Base-by-base conservation (phyloP, 2,113 vertebrate species). In the Rhinichthys klamathensis region DNA sequence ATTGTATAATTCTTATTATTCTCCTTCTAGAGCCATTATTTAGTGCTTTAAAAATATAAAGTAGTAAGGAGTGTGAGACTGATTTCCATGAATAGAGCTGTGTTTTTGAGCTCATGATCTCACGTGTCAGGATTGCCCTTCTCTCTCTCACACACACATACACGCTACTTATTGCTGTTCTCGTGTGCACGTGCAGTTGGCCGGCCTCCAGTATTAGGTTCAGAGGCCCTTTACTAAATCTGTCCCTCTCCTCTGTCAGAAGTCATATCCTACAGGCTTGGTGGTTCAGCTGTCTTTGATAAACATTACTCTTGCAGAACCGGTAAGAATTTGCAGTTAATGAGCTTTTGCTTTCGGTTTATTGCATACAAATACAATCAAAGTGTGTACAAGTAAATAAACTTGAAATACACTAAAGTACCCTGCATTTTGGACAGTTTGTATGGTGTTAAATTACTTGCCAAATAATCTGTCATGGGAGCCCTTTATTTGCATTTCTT, bases 41-140 rank as follows among this genome's bases (percentile, higher is more conserved):
- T 13, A 23, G 16, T 0, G 3, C 25, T 32, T 32, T 61, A 41
- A 80, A 79, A 63, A 44, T 3, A 25, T 27, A 3, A 51, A n/a
- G 80, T 67, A 41, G n/a, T 25, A 27, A 38, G 11, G 5, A 38
- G 46, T 67, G 58, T 67, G 58, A 56, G 32, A 69, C 16, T n/a
- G 65, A 73, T 80, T 85, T 69, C 73, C 60, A 70, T 51, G 38
- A 82, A 84, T 23, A 54, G 72, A 41, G 41, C 18, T 67, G 56
- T 41, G 58, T 67, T 67, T 65, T 30, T 30, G 9, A 16, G 13
- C 18, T 81, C 27, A 27, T 30, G n/a, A 69, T 51, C 61, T 81
- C 44, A 81, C 25, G 16, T 67, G 78, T 65, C n/a, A 60, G 12
- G 10, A 41, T 79, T 58, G 30, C 54, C 6, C 8, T 9, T 38